phyloP scores from a whole-genome alignment of 1,140 invertebrate species.

The Rhagoletis pomonella region DNA sequence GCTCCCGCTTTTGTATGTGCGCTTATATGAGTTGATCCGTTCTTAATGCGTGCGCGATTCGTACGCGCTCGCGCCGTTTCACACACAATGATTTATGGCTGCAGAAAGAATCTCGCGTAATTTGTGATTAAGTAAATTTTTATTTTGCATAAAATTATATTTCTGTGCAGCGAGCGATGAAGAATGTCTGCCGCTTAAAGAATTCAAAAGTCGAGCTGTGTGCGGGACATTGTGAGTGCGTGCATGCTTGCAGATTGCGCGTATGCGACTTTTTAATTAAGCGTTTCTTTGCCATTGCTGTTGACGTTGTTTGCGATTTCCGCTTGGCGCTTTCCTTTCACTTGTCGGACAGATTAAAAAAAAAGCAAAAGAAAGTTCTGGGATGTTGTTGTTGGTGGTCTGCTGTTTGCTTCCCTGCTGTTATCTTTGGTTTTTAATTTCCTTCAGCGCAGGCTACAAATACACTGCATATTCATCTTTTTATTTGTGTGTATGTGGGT shows the following conservation, averaged over 20 bases:
- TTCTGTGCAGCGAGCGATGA: background rate
- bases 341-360: background rate
- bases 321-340: conserved; percentile 28
- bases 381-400: background rate
- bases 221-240: background rate
- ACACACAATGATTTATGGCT: conserved; percentile 39
- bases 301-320: conserved; percentile 21
- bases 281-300: conserved; percentile 20
- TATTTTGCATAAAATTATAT: conserved; percentile 51
- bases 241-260: background rate
- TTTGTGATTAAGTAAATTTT: conserved; percentile 50
- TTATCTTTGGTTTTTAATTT: conserved; percentile 45
- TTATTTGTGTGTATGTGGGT: background rate
- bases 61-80: conserved; percentile 27
- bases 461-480: background rate
- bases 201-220: background rate
- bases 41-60: conserved; percentile 10
- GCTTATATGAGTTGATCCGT: background rate
- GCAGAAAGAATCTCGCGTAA: conserved; percentile 31
- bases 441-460: background rate
- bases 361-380: background rate
- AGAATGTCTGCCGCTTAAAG: conserved; percentile 18
- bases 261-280: conserved; percentile 50
- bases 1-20: background rate
- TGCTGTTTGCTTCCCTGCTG: background rate